Percentiles rank a stretch among this genome's conserved stretches.
phyloP scores from a whole-genome alignment of 2,888 invertebrate genomes.

The Tipula vernalis region DNA sequence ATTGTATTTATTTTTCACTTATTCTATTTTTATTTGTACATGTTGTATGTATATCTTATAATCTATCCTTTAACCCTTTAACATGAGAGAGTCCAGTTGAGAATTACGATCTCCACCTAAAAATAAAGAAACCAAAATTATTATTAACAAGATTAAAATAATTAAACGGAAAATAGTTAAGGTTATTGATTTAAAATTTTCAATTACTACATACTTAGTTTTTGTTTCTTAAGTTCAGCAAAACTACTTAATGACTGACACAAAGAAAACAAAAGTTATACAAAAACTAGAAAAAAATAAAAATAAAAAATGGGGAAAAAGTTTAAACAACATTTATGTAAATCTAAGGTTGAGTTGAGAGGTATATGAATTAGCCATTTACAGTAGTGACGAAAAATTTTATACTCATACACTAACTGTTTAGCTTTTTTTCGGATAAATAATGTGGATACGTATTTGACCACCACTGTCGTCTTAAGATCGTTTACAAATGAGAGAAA shows the following conservation, averaged over 20 bases:
- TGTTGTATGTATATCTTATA: neutral
- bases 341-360: neutral
- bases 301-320: neutral
- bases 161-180: neutral
- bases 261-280: neutral
- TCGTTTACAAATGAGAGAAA: neutral
- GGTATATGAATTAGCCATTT: neutral
- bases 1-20: neutral
- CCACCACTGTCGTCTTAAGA: neutral
- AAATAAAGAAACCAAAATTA: neutral
- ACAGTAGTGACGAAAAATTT: neutral
- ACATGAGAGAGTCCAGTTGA: neutral
- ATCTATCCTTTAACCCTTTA: neutral
- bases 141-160: neutral
- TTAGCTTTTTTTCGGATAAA: neutral
- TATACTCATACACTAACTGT: neutral
- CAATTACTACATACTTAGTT: neutral
- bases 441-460: neutral
- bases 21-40: neutral
- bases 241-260: neutral
- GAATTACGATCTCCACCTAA: conserved; percentile 8
- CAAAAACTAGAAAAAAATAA: neutral
- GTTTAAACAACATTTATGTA: neutral
- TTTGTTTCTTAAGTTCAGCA: neutral
- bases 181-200: neutral